phyloP scores from a whole-genome alignment of 2,113 vertebrate species.

The human (Homo sapiens) region DNA sequence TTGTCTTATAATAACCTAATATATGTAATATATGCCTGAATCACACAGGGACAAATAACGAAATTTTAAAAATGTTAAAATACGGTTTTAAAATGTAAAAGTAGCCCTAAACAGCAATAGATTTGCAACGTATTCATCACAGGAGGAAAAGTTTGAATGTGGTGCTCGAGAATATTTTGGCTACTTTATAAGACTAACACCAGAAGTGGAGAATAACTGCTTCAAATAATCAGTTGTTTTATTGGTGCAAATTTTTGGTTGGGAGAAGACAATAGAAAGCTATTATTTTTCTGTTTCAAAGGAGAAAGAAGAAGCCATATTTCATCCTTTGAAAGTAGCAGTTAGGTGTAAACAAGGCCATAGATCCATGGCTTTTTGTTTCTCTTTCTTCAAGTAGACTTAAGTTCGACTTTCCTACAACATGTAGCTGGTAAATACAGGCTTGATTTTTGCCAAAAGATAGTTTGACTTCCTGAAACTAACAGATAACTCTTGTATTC shows the following conservation, averaged over 20 bases:
- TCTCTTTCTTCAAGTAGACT: neutral
- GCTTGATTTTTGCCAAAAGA: neutral
- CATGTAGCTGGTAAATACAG: neutral
- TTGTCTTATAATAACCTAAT: neutral
- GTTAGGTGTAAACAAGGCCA: neutral
- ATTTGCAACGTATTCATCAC: neutral
- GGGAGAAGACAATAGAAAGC: neutral
- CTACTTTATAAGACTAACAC: neutral
- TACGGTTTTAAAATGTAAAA: neutral
- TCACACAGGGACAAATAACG: neutral
- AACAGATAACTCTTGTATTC: neutral
- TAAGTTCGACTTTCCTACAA: neutral
- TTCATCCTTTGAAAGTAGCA: neutral
- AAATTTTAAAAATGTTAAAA: neutral
- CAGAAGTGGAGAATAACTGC: neutral
- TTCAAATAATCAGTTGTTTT: neutral
- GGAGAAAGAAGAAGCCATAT: neutral
- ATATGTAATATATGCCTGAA: neutral
- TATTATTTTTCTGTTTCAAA: slow-evolving; percentile 14
- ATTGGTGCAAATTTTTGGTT: neutral
- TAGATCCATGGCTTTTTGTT: neutral
- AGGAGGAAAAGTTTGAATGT: neutral
- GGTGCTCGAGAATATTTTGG: neutral
- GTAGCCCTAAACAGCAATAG: neutral
- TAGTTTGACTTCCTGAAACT: neutral